These are phyloP conservation scores for Neoarius graeffei DNA, from an alignment of 2,113 vertebrate genomes.

Conservation along the genomic window DNA sequence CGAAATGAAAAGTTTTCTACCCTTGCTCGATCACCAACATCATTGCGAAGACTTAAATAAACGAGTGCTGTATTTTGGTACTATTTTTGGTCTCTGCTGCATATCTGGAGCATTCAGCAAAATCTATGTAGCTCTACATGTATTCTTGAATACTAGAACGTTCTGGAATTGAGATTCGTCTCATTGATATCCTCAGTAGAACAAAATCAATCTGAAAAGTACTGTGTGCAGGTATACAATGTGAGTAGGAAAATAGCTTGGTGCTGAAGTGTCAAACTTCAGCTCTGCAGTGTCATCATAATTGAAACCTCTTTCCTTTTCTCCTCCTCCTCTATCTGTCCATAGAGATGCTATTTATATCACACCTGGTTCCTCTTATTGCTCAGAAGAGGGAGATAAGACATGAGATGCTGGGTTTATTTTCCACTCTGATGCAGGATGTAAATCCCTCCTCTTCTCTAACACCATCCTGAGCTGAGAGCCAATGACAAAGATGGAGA, in stretches of 20 bases:
- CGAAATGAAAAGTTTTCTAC: background rate
- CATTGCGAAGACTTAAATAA: background rate
- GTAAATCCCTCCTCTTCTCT: slow-evolving; percentile 11
- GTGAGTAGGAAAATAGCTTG: background rate
- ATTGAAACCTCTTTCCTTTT: background rate
- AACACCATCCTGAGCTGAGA: background rate
- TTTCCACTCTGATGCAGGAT: slow-evolving; percentile 11
- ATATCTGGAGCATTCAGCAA: slow-evolving; percentile 1
- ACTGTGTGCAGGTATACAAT: background rate
- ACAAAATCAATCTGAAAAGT: background rate
- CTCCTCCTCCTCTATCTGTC: background rate
- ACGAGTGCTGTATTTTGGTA: background rate
- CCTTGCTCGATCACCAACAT: background rate
- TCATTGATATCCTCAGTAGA: background rate
- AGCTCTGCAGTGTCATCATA: background rate
- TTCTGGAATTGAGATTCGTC: background rate
- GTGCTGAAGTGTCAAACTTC: background rate
- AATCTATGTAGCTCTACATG: background rate
- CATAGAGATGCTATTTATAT: slow-evolving; percentile 30
- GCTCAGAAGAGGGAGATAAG: background rate
- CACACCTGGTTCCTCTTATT: slow-evolving; percentile 19
- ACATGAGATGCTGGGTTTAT: background rate
- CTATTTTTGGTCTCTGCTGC: background rate
- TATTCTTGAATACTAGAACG: background rate
- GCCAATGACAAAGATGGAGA: background rate